A percentile compares a stretch with the other conserved stretches of the same genome.
These are phyloP conservation scores for Aplidium turbinatum DNA, from an alignment of 23 tunicate species.

Conservation along the genomic window DNA sequence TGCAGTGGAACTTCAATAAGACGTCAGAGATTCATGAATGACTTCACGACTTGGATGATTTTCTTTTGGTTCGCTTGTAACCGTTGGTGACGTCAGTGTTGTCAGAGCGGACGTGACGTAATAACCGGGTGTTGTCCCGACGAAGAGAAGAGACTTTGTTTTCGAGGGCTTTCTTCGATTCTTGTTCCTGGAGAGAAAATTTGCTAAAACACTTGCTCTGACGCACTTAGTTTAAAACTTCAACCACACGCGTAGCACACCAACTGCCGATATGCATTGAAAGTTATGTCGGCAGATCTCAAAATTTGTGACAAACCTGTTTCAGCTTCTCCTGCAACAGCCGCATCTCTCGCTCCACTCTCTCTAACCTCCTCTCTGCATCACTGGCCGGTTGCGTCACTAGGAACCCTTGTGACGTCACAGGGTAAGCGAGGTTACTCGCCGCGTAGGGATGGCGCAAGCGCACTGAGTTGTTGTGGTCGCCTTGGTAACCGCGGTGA, in stretches of 20 bases:
- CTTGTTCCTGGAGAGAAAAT: constrained; percentile 59
- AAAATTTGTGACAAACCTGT: constrained; percentile 36
- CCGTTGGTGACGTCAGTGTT: constrained; percentile 4
- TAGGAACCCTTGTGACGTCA: constrained; percentile 8
- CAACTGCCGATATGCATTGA: no score
- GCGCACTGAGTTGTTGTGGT: background rate
- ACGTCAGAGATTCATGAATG: no score
- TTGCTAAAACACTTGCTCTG: no score
- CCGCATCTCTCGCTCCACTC: constrained; percentile 31
- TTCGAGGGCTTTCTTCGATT: constrained; percentile 47
- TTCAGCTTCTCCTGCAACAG: constrained; percentile 44
- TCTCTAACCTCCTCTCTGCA: constrained; percentile 35
- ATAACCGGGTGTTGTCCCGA: constrained; percentile 61
- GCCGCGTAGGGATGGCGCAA: background rate
- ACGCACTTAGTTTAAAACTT: no score
- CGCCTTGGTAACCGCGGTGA: background rate
- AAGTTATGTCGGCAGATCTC: no score
- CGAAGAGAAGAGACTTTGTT: constrained; percentile 54
- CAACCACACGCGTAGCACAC: no score
- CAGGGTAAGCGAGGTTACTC: background rate
- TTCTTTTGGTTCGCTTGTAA: background rate
- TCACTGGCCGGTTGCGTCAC: no score
- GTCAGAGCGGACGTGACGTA: constrained; percentile 30
- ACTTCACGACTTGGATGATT: background rate
- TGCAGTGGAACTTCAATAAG: no score